Conservation (phyloP, 2,888 invertebrate species). For the Dolichomitus sp. region DNA sequence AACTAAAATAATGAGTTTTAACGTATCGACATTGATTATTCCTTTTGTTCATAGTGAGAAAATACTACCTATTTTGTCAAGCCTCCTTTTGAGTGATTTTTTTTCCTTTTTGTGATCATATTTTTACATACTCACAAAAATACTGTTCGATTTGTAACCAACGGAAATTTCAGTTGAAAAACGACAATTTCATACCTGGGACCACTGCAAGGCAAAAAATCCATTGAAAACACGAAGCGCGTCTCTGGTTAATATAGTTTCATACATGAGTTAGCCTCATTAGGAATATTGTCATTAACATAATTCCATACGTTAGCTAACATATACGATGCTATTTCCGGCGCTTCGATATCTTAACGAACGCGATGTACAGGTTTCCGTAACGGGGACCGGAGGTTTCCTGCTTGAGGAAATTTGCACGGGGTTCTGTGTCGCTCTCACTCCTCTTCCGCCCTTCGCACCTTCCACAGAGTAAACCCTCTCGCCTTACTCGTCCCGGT, state of each 20-base stretch:
- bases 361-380: slow-evolving; percentile 32
- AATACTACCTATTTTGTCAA: too few relatives aligned
- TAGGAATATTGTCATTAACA: slow-evolving; percentile 3
- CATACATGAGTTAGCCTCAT: background rate
- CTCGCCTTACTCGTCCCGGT: slow-evolving; percentile 38
- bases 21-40: too few relatives aligned
- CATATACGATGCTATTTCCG: slow-evolving; percentile 35
- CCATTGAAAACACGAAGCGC: background rate
- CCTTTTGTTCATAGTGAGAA: too few relatives aligned
- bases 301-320: background rate
- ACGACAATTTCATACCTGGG: too few relatives aligned
- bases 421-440: slow-evolving; percentile 23
- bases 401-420: slow-evolving; percentile 44
- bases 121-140: too few relatives aligned
- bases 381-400: slow-evolving; percentile 31
- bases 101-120: too few relatives aligned
- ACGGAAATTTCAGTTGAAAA: too few relatives aligned
- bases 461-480: slow-evolving; percentile 37
- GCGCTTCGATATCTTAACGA: slow-evolving; percentile 53
- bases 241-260: background rate
- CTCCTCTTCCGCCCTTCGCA: slow-evolving; percentile 12
- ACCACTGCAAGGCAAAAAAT: too few relatives aligned
- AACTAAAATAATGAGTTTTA: too few relatives aligned
- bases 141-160: too few relatives aligned
- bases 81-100: too few relatives aligned